phyloP scores from a whole-genome alignment of 2,797 vertebrate species.

The Dallia pectoralis region DNA sequence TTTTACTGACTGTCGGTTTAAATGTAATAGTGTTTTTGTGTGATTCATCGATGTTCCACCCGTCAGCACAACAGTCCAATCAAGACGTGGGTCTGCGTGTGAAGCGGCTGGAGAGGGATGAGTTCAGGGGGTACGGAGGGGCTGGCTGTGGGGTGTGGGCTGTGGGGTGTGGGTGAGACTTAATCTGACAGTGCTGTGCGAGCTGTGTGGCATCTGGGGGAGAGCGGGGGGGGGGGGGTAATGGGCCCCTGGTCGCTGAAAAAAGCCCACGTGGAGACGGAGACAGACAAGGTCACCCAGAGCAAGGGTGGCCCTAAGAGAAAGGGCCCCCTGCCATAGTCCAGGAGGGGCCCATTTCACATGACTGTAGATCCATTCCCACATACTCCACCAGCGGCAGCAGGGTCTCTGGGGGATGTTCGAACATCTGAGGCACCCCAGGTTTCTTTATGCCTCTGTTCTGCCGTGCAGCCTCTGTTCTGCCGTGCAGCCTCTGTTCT shows the following conservation, averaged over 20 bases:
- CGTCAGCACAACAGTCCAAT: no score
- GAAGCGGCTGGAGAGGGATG: slow-evolving; percentile 1
- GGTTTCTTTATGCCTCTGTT: slow-evolving; percentile 21
- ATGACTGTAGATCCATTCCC: slow-evolving; percentile 58
- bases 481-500: background rate
- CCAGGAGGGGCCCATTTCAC: slow-evolving; percentile 40
- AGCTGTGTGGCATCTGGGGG: slow-evolving; percentile 77
- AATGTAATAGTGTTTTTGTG: no score
- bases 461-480: no score
- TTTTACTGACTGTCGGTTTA: no score
- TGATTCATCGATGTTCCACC: background rate
- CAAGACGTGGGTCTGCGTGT: background rate
- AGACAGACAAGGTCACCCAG: slow-evolving; percentile 78
- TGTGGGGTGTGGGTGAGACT: slow-evolving; percentile 57
- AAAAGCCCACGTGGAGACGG: slow-evolving; percentile 66
- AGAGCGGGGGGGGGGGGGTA: slow-evolving; percentile 64
- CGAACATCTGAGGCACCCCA: background rate
- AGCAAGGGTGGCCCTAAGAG: slow-evolving; percentile 71
- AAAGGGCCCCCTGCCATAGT: slow-evolving; percentile 14
- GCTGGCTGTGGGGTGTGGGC: slow-evolving; percentile 20
- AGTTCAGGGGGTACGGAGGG: slow-evolving; percentile 31
- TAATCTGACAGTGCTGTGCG: slow-evolving; percentile 75
- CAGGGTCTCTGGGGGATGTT: background rate
- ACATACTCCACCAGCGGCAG: slow-evolving; percentile 15
- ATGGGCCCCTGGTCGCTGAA: slow-evolving; percentile 67